Evolutionary conservation across 2,888 invertebrate genomes (phyloP).

Genomic region (Trypoxylon attenuatum): DNA sequence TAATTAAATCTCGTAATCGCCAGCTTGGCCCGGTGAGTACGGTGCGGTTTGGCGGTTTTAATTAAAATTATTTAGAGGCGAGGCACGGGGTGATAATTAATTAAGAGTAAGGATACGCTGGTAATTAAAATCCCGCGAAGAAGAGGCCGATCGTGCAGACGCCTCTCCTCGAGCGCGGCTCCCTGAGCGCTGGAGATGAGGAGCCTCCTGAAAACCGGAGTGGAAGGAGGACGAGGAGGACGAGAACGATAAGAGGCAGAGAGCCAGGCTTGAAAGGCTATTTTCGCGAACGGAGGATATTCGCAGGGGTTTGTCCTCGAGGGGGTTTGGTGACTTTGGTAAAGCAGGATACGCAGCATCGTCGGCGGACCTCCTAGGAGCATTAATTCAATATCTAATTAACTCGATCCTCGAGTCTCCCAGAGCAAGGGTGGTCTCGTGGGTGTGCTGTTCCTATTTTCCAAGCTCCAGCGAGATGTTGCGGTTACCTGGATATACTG

Average conservation of each 20-base stretch:
- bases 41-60: slow-evolving; percentile 58
- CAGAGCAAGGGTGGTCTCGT: slow-evolving; percentile 39
- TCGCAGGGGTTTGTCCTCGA: slow-evolving; percentile 11
- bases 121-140: slow-evolving; percentile 67
- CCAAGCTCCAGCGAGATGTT: neutral
- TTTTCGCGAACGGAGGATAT: slow-evolving; percentile 39
- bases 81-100: slow-evolving; percentile 63
- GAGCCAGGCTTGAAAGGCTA: slow-evolving; percentile 20
- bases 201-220: slow-evolving; percentile 5
- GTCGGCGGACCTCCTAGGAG: slow-evolving; percentile 45
- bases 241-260: neutral
- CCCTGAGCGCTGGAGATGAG: slow-evolving; percentile 15
- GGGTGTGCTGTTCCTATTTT: slow-evolving; percentile 12
- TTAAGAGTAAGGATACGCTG: slow-evolving; percentile 66
- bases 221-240: neutral
- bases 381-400: slow-evolving; percentile 64
- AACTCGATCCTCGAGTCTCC: slow-evolving; percentile 42
- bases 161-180: slow-evolving; percentile 1
- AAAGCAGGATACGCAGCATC: neutral
- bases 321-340: slow-evolving; percentile 5
- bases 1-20: slow-evolving; percentile 65
- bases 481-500: neutral
- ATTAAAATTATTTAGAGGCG: slow-evolving; percentile 69
- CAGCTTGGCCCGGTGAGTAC: slow-evolving; percentile 14
- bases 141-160: slow-evolving; percentile 45